These are phyloP conservation scores for Ferrisia virgata DNA, from an alignment of 2,888 invertebrate genomes.

Conservation along the genomic window DNA sequence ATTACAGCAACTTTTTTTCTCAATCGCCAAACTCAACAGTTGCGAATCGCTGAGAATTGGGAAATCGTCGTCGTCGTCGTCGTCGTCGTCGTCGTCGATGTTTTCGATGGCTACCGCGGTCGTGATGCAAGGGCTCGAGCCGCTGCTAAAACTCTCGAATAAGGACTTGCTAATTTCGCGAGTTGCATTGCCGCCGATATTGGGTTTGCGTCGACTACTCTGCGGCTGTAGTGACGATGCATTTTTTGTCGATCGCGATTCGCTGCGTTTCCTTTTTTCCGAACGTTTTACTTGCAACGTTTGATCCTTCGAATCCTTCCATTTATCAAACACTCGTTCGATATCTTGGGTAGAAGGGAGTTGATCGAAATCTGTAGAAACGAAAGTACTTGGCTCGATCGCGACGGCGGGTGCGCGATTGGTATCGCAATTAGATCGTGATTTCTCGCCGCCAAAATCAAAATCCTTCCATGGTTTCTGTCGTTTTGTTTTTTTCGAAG, in stretches of 20 bases:
- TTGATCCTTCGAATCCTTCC: background rate
- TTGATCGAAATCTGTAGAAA: background rate
- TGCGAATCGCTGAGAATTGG: background rate
- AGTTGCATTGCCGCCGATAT: background rate
- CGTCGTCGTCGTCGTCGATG: background rate
- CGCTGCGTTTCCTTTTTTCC: constrained; percentile 10
- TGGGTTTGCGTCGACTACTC: background rate
- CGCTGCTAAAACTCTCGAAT: background rate
- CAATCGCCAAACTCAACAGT: background rate
- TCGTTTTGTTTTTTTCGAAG: background rate
- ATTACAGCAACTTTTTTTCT: background rate
- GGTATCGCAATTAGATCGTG: background rate
- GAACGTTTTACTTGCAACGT: background rate
- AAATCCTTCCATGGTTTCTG: background rate
- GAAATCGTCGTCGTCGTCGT: background rate
- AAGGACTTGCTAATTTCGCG: background rate
- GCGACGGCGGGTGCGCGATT: background rate
- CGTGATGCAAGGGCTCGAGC: no score
- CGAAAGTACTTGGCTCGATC: background rate
- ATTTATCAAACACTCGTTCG: constrained; percentile 11
- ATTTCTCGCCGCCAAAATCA: background rate
- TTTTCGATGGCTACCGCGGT: no score
- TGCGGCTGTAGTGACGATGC: background rate
- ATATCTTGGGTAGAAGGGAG: constrained; percentile 15
- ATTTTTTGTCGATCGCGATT: background rate